These are phyloP conservation scores for Leptinotarsa haldemani DNA, from an alignment of 2,888 invertebrate species.

Conservation along the genomic window DNA sequence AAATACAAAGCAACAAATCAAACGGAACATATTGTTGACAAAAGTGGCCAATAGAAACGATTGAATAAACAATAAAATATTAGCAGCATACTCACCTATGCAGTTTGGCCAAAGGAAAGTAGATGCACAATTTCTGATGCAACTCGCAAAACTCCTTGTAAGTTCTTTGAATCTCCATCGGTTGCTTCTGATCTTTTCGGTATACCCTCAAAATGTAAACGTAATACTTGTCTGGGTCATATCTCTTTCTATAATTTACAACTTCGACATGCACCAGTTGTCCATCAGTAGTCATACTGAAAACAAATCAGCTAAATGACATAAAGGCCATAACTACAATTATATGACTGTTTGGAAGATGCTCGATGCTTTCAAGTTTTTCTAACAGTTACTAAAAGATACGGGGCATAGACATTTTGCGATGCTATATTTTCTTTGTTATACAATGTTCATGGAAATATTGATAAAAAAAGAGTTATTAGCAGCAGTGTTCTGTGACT, in stretches of 20 bases:
- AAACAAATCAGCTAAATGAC: conserved; percentile 37
- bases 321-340: neutral
- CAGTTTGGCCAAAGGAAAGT: conserved; percentile 91
- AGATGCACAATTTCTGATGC: conserved; percentile 91
- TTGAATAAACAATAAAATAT: neutral
- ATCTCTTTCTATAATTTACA: conserved; percentile 91
- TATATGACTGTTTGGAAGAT: no score
- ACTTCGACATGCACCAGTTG: conserved; percentile 87
- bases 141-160: conserved; percentile 98
- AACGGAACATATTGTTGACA: no score
- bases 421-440: no score
- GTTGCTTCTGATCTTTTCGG: conserved; percentile 86
- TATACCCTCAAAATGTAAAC: conserved; percentile 89
- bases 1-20: no score
- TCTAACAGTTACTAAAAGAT: no score
- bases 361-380: no score
- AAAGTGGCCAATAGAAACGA: no score
- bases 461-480: no score
- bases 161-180: conserved; percentile 89
- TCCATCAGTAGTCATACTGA: conserved; percentile 89
- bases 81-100: conserved; percentile 76
- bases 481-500: no score
- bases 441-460: no score
- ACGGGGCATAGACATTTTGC: no score
- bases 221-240: conserved; percentile 97